Base-by-base conservation (phyloP, 2,113 vertebrate genomes). In the Saccopteryx leptura region DNA sequence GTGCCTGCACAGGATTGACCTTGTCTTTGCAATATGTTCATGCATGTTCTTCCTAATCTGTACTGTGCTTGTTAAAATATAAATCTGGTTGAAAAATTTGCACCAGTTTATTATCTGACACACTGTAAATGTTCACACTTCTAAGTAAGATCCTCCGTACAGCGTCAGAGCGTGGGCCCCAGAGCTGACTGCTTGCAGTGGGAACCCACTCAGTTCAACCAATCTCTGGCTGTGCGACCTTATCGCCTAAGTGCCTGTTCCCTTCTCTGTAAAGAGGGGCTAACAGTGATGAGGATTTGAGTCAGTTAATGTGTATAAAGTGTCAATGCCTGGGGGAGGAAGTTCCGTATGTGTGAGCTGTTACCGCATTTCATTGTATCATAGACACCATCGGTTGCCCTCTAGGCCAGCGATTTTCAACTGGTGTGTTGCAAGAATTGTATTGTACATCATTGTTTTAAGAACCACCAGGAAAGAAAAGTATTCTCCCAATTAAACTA, bases 181-280 rank as follows among this genome's bases (percentile, higher is more conserved):
- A 19, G 87, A 56, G 18, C 52, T 2, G 88, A 48, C 96, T 28
- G 13, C 60, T 85, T 92, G 26, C 61, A 7, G 21, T 65, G 76
- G 80, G 69, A 18, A 60, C 63, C 72, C 56, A 58, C 14, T n/a
- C 85, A 15, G 24, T 18, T 90, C 88, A 50, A 13, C 48, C 60
- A 4, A 14, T 48, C 31, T n/a, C n/a, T 63, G 46, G 5, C 1
- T 1, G 63, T 58, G 80, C 71, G 92, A 58, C 7, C 23, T 7
- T 15, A 18, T 19, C 23, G 31, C 31, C 56, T 69, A 17, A 23
- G 5, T 39, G 48, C 66, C 83, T 95, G 19, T 61, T 88, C 46
- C 75, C 85, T 89, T n/a, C 88, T 58, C 24, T 93, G 76, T 54
- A 28, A 90, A 94, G 56, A 12, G 63, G 61, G 50, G 7, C 63